A percentile compares a stretch with the other conserved stretches of the same genome.
Evolutionary conservation across 2,113 vertebrate genomes (phyloP).

Genomic region (Zosterops japonicus): DNA sequence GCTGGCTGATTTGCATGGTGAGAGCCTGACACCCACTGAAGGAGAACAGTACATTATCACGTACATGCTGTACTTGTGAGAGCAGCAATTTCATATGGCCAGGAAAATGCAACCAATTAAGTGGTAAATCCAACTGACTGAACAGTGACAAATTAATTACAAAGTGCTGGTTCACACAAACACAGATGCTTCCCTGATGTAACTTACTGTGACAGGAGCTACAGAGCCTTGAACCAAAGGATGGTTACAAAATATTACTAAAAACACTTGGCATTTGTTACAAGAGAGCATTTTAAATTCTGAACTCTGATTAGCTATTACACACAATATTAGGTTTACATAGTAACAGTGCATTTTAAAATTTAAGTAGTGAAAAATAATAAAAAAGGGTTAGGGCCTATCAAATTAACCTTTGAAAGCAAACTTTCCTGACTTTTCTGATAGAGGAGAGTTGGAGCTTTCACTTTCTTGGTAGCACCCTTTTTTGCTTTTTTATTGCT

Average conservation of each 20-base stretch:
- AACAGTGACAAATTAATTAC: neutral
- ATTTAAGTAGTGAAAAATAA: neutral
- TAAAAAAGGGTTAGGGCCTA: neutral
- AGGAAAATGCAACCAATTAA: neutral
- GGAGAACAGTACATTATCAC: neutral
- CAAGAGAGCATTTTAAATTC: neutral
- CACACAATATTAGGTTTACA: neutral
- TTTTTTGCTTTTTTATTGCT: neutral
- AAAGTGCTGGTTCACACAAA: neutral
- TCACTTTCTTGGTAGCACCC: neutral
- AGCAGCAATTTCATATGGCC: neutral
- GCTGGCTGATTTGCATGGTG: accelerated
- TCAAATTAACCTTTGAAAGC: neutral
- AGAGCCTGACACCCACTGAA: neutral
- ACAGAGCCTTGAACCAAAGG: neutral
- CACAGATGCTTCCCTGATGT: neutral
- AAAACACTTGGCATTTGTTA: neutral
- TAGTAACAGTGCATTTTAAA: neutral
- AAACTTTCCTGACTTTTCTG: neutral
- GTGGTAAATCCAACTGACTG: neutral
- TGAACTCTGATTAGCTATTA: neutral
- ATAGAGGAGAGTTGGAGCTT: neutral
- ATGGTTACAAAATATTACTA: neutral
- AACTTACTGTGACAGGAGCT: neutral
- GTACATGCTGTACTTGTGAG: neutral